These are phyloP conservation scores for Caenorhabditis sinica DNA, from an alignment of 2,888 invertebrate species.

Conservation along the genomic window DNA sequence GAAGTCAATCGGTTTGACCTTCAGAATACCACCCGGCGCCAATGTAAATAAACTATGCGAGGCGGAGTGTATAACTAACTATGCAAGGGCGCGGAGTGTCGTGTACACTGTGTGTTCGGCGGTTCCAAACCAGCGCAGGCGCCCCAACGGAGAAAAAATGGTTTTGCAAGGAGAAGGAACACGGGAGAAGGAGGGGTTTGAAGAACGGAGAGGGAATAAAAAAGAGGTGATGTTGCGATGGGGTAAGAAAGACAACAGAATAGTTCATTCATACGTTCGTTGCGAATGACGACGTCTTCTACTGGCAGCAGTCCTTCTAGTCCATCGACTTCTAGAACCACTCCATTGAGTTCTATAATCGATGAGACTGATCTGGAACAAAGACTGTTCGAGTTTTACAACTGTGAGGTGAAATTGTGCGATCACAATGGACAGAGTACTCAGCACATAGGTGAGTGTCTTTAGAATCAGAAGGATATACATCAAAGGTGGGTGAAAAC, in stretches of 20 bases:
- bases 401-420: conserved; percentile 50
- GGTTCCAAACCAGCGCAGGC: conserved; percentile 45
- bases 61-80: conserved; percentile 52
- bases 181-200: conserved; percentile 34
- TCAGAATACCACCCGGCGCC: conserved; percentile 42
- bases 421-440: conserved; percentile 63
- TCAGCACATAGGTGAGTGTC: conserved; percentile 58
- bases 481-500: background rate
- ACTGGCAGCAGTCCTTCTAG: conserved; percentile 10
- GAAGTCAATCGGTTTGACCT: conserved; percentile 63
- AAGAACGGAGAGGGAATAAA: conserved; percentile 11
- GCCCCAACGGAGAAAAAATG: conserved; percentile 18
- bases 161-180: conserved; percentile 38
- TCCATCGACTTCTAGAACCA: conserved; percentile 35
- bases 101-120: conserved; percentile 29
- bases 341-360: background rate
- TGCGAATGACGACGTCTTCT: background rate
- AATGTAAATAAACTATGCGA: conserved; percentile 41
- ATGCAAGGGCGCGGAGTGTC: conserved; percentile 17
- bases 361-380: conserved; percentile 46
- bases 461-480: background rate
- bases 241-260: conserved; percentile 4
- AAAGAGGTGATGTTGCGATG: conserved; percentile 14
- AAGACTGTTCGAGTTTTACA: conserved; percentile 40
- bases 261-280: conserved; percentile 25